Evolutionary conservation across 2,113 vertebrate genomes (phyloP).

Genomic region (Lutjanus erythropterus): DNA sequence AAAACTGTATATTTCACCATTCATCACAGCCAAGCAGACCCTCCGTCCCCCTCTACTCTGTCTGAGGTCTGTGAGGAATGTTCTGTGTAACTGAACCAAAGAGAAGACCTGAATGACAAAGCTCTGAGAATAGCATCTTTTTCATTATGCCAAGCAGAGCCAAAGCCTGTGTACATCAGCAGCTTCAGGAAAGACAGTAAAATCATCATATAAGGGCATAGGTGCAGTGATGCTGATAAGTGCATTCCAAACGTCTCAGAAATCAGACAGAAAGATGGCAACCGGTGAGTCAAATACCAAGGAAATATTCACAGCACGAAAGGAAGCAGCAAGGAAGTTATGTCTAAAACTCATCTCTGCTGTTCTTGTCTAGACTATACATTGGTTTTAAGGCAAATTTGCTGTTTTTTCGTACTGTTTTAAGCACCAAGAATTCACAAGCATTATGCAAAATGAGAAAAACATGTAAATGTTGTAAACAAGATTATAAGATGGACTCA

Average conservation of each 20-base stretch:
- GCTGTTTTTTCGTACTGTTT: not conserved
- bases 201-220: slow-evolving; percentile 34
- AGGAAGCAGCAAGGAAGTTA: not conserved
- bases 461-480: not conserved
- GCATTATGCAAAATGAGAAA: not conserved
- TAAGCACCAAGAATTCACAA: not conserved
- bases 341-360: too few species aligned
- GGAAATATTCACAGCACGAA: not conserved
- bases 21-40: not conserved
- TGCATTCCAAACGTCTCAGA: slow-evolving; percentile 2
- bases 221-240: not conserved
- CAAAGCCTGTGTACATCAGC: slow-evolving; percentile 5
- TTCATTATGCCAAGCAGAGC: slow-evolving; percentile 7
- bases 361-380: too few species aligned
- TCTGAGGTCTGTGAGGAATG: slow-evolving; percentile 34
- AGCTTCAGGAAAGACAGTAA: slow-evolving; percentile 1
- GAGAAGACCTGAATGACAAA: slow-evolving; percentile 20
- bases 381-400: not conserved
- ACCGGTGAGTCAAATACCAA: not conserved
- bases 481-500: not conserved
- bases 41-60: slow-evolving; percentile 22
- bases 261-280: slow-evolving; percentile 1
- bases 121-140: slow-evolving; percentile 16
- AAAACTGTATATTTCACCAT: slow-evolving; percentile 34
- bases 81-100: slow-evolving; percentile 28